Evolutionary conservation across 2,797 vertebrate genomes (phyloP).

Genomic region (Clarias platycephalus): DNA sequence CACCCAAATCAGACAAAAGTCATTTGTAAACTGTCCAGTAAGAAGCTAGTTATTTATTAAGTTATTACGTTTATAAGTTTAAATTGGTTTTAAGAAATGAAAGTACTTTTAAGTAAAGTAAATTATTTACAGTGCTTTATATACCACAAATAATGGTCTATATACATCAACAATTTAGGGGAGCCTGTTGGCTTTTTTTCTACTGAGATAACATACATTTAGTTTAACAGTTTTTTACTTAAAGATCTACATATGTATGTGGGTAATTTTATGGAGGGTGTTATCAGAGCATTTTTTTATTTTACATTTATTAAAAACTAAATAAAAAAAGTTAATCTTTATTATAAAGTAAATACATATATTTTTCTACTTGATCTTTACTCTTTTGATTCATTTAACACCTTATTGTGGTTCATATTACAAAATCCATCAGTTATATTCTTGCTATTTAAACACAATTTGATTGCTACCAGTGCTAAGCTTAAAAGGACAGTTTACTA

Average conservation of each 20-base stretch:
- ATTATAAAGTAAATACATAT: neutral
- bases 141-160: neutral
- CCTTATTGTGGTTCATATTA: no score
- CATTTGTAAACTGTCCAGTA: neutral
- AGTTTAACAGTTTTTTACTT: neutral
- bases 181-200: neutral
- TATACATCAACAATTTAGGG: neutral
- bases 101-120: neutral
- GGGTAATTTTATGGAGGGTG: neutral
- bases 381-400: no score
- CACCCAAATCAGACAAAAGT: no score
- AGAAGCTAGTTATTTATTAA: neutral
- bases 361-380: no score
- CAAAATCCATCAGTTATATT: no score
- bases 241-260: neutral
- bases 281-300: no score
- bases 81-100: neutral
- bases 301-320: neutral
- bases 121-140: neutral
- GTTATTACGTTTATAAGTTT: no score
- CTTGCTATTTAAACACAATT: no score
- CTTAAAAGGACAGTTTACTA: no score
- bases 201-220: neutral
- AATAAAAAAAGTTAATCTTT: no score
- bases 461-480: no score